A percentile compares a stretch with the other conserved stretches of the same genome.
Conservation (phyloP, 2,113 vertebrate species). For the Calidris pugnax region DNA sequence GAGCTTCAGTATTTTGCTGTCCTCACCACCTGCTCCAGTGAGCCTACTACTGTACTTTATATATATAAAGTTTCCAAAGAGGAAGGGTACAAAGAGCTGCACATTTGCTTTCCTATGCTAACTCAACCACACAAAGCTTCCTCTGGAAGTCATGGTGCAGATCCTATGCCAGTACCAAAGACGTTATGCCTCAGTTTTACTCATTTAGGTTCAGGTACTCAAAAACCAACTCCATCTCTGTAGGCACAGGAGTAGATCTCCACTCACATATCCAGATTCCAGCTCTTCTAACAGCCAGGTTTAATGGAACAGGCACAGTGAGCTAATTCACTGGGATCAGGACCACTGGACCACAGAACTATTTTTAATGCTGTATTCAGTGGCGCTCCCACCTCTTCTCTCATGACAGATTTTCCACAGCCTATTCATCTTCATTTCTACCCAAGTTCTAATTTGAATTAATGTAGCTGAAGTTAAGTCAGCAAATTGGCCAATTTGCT, state of each 20-base stretch:
- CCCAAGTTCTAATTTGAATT: neutral
- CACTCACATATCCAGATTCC: neutral
- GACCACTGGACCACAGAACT: neutral
- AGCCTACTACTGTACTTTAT: neutral
- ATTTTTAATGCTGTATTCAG: neutral
- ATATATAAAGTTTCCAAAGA: neutral
- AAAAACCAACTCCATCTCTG: neutral
- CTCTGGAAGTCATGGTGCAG: neutral
- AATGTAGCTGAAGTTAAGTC: neutral
- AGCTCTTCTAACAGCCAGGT: neutral
- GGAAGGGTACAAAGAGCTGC: neutral
- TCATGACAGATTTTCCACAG: neutral
- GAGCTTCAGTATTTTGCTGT: neutral
- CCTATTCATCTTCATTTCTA: neutral
- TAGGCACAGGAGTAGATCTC: neutral
- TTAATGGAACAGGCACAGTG: neutral
- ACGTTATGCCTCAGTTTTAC: neutral
- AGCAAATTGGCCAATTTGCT: neutral
- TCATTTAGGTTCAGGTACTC: neutral
- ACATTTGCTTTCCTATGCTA: neutral
- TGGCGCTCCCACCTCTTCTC: accelerated
- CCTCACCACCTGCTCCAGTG: neutral
- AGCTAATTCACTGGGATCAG: neutral
- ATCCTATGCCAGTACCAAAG: neutral
- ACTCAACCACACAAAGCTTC: neutral